Base-by-base conservation (phyloP, 2,888 invertebrate genomes). In the Alloplasta piceator region DNA sequence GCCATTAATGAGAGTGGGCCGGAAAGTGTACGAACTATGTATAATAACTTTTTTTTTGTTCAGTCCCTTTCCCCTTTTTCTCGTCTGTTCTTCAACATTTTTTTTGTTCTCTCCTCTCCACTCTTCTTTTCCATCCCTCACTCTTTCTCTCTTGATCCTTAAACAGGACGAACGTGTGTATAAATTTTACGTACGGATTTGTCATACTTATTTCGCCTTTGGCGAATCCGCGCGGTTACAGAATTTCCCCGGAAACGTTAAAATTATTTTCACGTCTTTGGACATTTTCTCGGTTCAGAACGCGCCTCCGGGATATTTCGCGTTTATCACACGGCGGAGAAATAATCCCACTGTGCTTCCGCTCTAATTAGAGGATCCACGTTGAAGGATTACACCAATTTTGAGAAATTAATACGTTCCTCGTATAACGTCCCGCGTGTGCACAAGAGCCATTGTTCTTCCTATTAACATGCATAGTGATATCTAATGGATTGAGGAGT, bases 1-100 rank as follows among this genome's bases (percentile, higher is more conserved):
- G 70, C 74, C 81, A 81, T 81, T 81, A 81, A 81, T 78, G 81
- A 81, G 81, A 81, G 78, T 67, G 73, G 68, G 70, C 78, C 74
- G 81, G 63, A 74, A 81, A 78, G 78, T 78, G 60, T 70, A 43
- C n/a, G 4, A 39, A 67, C 58, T 50, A 66, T 52, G 10, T 52
- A 66, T 66, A 66, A 26, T 26, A 26, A 26, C 26, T 74, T 39
- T 74, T 73, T 61, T 68, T 10, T 50, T 63, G n/a, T 56, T 43
- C 64, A 56, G 60, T 41, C 58, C 58, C 55, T 36, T 50, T 48
- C 43, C 39, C 74, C 38, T 74, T 67, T 50, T 60, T 26, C 12
- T 46, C 58, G 75, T 67, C 75, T 60, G 50, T 67, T 67, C 60
- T 67, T 60, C 41, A 43, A 43, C 41, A 50, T 55, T 68, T 46